Conservation (phyloP, 2,113 vertebrate genomes). For the Muntiacus muntjak region DNA sequence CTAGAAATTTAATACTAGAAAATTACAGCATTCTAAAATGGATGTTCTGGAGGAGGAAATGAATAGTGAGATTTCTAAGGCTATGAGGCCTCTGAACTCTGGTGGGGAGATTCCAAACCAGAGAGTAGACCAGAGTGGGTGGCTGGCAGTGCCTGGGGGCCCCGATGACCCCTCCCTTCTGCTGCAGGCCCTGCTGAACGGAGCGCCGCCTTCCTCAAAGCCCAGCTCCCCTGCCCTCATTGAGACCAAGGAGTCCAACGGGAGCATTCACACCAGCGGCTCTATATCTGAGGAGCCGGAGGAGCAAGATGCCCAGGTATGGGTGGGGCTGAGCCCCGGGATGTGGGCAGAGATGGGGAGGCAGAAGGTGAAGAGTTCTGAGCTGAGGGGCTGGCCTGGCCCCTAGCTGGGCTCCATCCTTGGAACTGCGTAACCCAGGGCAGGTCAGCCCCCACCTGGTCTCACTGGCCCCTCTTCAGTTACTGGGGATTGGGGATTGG, state of each 20-base stretch:
- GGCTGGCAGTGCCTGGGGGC: not conserved
- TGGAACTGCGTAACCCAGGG: not conserved
- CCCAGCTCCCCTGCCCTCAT: conserved; percentile 88
- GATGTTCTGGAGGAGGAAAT: not conserved
- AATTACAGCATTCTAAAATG: not conserved
- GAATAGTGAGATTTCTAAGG: not conserved
- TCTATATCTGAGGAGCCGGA: conserved; percentile 76
- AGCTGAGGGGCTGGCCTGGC: not conserved
- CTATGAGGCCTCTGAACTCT: not conserved
- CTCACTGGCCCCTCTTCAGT: not conserved
- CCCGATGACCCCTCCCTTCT: not conserved
- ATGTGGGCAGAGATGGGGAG: fast-evolving
- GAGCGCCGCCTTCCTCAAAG: conserved; percentile 81
- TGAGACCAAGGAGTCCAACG: conserved; percentile 86
- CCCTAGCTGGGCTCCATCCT: not conserved
- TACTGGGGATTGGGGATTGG: too few relatives aligned
- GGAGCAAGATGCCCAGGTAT: conserved; percentile 84
- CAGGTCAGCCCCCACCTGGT: not conserved
- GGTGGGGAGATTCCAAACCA: not conserved
- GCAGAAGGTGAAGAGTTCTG: not conserved
- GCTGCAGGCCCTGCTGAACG: conserved; percentile 40
- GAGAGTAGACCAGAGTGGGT: fast-evolving
- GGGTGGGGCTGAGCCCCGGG: not conserved
- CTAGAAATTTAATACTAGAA: not conserved
- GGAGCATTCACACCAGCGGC: conserved; percentile 78